Conservation (phyloP, 2,888 invertebrate genomes). For the Spisula solida region DNA sequence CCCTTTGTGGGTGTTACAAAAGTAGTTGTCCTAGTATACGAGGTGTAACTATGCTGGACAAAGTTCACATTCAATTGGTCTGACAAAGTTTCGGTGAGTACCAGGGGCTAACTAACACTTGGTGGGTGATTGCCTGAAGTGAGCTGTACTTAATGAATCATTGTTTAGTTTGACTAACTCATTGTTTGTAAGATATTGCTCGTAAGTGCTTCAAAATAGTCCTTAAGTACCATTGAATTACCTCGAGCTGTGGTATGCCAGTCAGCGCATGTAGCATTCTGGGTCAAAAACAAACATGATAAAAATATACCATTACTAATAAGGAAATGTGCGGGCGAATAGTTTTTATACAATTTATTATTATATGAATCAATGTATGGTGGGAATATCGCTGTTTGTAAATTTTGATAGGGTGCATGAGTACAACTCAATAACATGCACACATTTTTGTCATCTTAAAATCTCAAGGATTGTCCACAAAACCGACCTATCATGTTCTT, state of each 20-base stretch:
- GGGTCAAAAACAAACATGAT: not conserved
- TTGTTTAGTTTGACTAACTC: constrained; percentile 14
- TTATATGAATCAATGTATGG: not conserved
- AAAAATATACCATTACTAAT: not conserved
- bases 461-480: no score
- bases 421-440: not conserved
- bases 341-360: not conserved
- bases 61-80: constrained; percentile 5
- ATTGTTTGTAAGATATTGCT: not conserved
- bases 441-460: not conserved
- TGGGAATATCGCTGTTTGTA: not conserved
- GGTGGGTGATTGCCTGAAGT: not conserved
- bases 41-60: not conserved
- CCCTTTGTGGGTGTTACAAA: not conserved
- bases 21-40: not conserved
- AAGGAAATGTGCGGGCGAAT: not conserved
- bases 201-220: not conserved
- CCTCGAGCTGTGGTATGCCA: not conserved
- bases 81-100: not conserved
- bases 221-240: constrained; percentile 4
- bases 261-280: not conserved
- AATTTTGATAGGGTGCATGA: not conserved
- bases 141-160: not conserved
- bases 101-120: not conserved
- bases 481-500: no score